Evolutionary conservation across 2,113 vertebrate species (phyloP).

Genomic region (Polypterus bichir): DNA sequence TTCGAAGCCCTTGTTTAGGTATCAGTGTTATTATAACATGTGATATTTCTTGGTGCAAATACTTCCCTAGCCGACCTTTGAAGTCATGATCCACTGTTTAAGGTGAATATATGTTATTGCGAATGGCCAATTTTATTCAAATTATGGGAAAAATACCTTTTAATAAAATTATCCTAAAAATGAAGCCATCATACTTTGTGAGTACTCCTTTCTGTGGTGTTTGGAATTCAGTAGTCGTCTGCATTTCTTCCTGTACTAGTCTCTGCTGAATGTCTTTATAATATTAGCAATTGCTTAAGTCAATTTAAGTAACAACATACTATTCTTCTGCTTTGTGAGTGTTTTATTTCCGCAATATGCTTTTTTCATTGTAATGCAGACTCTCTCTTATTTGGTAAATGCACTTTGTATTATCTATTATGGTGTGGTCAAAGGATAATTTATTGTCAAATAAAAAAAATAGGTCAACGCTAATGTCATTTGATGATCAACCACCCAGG

Average conservation of each 20-base stretch:
- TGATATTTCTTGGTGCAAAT: too few relatives aligned
- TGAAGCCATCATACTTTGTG: too few relatives aligned
- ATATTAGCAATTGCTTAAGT: constrained; percentile 46
- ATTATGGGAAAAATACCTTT: too few relatives aligned
- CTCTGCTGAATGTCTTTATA: constrained; percentile 30
- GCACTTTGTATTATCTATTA: constrained; percentile 60
- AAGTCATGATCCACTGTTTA: too few relatives aligned
- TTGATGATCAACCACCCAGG: constrained; percentile 68
- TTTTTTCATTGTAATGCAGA: constrained; percentile 30
- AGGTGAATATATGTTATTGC: too few relatives aligned
- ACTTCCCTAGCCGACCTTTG: too few relatives aligned
- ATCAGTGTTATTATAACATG: too few relatives aligned
- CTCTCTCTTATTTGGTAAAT: constrained; percentile 44
- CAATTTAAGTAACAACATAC: constrained; percentile 49
- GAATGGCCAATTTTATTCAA: too few relatives aligned
- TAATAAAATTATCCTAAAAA: too few relatives aligned
- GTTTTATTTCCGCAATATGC: constrained; percentile 43
- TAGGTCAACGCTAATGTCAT: constrained; percentile 74
- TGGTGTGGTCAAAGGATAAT: constrained; percentile 67
- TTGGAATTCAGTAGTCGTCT: constrained; percentile 24
- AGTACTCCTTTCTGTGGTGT: too few relatives aligned
- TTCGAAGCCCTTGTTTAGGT: too few relatives aligned
- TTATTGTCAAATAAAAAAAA: constrained; percentile 81
- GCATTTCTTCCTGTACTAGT: constrained; percentile 30
- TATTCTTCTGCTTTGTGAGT: constrained; percentile 29